Evolutionary conservation across 2,113 vertebrate genomes (phyloP).

Genomic region (Pachypanchax playfairii): DNA sequence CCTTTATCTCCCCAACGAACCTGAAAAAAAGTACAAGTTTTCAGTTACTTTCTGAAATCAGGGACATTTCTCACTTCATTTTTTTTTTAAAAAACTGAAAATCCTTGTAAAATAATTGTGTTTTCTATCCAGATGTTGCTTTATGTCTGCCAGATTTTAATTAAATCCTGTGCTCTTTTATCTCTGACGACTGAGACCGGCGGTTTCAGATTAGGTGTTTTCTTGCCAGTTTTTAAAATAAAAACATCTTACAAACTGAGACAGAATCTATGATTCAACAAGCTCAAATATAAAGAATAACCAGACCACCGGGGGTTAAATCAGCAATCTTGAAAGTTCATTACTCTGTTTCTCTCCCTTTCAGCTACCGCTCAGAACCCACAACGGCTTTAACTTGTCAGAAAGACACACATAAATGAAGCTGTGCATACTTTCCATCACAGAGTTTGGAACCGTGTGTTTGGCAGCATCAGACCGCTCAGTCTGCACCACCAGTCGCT

Average conservation of each 20-base stretch:
- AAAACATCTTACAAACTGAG: too few species aligned
- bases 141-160: slow-evolving; percentile 17
- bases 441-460: slow-evolving; percentile 39
- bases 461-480: slow-evolving; percentile 11
- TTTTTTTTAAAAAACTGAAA: neutral
- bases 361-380: slow-evolving; percentile 44
- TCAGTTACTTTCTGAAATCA: neutral
- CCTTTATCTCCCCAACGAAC: slow-evolving; percentile 98
- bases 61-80: neutral
- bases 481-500: slow-evolving; percentile 13
- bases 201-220: slow-evolving; percentile 8
- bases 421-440: slow-evolving; percentile 61
- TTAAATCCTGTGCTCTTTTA: slow-evolving; percentile 3
- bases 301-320: slow-evolving; percentile 21
- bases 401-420: slow-evolving; percentile 47
- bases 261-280: neutral
- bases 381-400: slow-evolving; percentile 42
- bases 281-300: neutral
- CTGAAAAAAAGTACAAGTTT: slow-evolving; percentile 68
- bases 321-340: slow-evolving; percentile 35
- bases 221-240: too few species aligned
- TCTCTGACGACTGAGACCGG: neutral
- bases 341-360: slow-evolving; percentile 36
- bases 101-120: neutral
- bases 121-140: slow-evolving; percentile 3